Evolutionary conservation across 2,113 vertebrate species (phyloP).

Genomic region (Gavia stellata): DNA sequence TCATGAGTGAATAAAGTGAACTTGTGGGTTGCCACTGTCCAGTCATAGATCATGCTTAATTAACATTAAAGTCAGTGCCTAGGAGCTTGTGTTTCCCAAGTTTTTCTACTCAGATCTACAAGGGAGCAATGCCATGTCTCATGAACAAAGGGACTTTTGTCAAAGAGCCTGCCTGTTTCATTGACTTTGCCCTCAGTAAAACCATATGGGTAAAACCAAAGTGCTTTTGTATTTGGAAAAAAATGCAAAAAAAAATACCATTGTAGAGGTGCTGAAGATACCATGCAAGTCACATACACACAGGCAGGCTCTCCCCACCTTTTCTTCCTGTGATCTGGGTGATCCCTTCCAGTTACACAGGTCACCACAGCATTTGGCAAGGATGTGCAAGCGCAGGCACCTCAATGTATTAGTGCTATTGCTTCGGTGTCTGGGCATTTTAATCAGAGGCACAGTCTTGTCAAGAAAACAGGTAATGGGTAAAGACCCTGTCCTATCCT

Average conservation of each 20-base stretch:
- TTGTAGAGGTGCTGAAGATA: not conserved
- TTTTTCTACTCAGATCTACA: not conserved
- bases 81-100: not conserved
- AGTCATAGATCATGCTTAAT: not conserved
- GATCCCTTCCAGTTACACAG: not conserved
- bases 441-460: accelerated
- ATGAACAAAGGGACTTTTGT: not conserved
- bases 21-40: not conserved
- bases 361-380: not conserved
- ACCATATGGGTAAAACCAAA: not conserved
- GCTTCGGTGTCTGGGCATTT: not conserved
- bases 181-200: not conserved
- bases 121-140: not conserved
- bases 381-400: accelerated
- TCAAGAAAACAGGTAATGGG: not conserved
- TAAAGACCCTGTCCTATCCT: not conserved
- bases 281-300: not conserved
- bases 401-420: not conserved
- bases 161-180: not conserved
- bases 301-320: not conserved
- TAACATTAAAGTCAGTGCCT: not conserved
- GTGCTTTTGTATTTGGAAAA: not conserved
- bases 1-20: not conserved
- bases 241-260: not conserved
- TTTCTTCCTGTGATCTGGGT: not conserved